These are phyloP conservation scores for Panzeria rudis DNA, from an alignment of 2,888 invertebrate species.

Conservation along the genomic window DNA sequence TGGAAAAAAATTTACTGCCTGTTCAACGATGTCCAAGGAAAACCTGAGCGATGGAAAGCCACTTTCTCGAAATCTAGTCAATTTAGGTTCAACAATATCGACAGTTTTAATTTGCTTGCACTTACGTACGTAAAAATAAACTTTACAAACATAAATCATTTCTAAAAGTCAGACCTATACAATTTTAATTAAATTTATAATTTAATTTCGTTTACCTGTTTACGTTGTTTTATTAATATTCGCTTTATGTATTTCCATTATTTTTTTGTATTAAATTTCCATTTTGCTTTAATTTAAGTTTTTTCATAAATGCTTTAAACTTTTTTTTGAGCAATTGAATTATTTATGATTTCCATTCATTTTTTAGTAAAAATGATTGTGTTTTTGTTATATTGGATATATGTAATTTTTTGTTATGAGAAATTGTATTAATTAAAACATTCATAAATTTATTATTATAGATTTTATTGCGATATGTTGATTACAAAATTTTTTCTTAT, in stretches of 20 bases:
- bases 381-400: background rate
- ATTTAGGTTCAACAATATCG: no score
- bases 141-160: background rate
- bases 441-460: background rate
- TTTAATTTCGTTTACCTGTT: conserved; percentile 17
- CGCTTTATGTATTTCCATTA: background rate
- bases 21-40: no score
- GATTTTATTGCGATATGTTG: no score
- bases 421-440: background rate
- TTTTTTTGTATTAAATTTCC: background rate
- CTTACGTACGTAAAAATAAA: no score
- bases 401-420: background rate
- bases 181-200: background rate
- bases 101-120: no score
- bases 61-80: no score
- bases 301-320: no score
- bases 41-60: no score
- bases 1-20: no score
- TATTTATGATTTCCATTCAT: background rate
- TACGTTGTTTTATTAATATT: conserved; percentile 12
- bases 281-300: background rate
- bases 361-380: conserved; percentile 11
- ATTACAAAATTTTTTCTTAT: no score
- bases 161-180: background rate
- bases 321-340: conserved; percentile 10